Evolutionary conservation across 2,113 vertebrate genomes (phyloP).

Genomic region (Recurvirostra avosetta): DNA sequence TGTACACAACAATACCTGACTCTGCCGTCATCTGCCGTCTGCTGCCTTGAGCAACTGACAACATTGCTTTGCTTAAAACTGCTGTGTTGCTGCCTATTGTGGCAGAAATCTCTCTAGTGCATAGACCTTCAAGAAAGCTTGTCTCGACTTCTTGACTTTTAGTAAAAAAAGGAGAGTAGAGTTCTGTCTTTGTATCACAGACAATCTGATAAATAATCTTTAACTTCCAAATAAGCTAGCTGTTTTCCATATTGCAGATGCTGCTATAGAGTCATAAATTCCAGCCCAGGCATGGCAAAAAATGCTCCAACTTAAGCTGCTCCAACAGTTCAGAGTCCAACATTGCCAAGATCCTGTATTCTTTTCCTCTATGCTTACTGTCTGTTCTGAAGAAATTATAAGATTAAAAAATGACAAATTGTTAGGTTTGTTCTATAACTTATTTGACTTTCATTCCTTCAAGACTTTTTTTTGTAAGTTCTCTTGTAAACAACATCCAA

Average conservation of each 20-base stretch:
- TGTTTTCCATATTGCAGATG: not conserved
- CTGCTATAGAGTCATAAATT: not conserved
- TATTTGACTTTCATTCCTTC: not conserved
- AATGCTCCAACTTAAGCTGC: not conserved
- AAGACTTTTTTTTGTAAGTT: not conserved
- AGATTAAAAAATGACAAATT: not conserved
- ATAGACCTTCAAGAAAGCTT: not conserved
- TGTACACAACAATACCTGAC: not conserved
- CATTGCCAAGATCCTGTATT: not conserved
- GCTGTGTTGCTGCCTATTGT: not conserved
- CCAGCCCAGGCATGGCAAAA: not conserved
- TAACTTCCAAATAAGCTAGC: not conserved
- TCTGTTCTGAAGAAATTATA: not conserved
- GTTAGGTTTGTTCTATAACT: not conserved
- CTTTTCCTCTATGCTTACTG: not conserved
- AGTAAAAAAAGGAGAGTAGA: not conserved
- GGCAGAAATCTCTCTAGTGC: not conserved
- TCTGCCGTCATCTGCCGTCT: not conserved
- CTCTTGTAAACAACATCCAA: not conserved
- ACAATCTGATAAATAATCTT: not conserved
- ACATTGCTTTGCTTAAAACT: not conserved
- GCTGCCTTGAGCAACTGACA: conserved; percentile 31
- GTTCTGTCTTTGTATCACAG: not conserved
- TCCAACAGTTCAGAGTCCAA: not conserved
- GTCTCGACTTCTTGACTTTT: not conserved